phyloP scores from a whole-genome alignment of 23 tunicate genomes.

The Ciona savignyi region DNA sequence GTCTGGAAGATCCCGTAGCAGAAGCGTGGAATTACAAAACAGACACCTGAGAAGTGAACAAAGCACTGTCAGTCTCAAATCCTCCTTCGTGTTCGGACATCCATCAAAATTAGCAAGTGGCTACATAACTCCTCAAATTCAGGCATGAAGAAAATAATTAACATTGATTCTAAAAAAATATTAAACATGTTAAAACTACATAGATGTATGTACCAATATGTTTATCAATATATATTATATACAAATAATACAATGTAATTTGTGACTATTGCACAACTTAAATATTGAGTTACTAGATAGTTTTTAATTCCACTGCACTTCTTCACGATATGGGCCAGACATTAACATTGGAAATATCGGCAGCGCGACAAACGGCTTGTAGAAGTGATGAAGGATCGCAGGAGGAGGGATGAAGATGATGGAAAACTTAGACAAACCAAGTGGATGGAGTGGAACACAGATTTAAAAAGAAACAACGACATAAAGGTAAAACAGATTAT shows the following conservation, averaged over 20 bases:
- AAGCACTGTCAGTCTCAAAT: conserved; percentile 10
- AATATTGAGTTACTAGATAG: too few relatives aligned
- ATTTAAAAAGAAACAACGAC: conserved; percentile 29
- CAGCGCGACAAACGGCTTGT: conserved; percentile 73
- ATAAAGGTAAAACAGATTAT: conserved; percentile 20
- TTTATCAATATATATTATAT: too few relatives aligned
- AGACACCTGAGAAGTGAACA: neutral
- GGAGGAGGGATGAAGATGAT: conserved; percentile 40
- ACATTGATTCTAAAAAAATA: too few relatives aligned
- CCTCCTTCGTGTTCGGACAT: conserved; percentile 26
- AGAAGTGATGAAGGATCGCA: conserved; percentile 64
- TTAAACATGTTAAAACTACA: too few relatives aligned
- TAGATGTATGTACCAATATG: too few relatives aligned
- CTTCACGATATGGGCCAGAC: too few relatives aligned
- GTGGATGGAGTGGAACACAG: conserved; percentile 46
- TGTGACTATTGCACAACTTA: too few relatives aligned
- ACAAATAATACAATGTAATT: too few relatives aligned
- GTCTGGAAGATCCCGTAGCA: neutral
- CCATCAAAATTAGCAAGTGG: conserved; percentile 30
- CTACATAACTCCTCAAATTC: conserved; percentile 56
- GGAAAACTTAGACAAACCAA: conserved; percentile 36
- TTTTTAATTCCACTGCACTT: too few relatives aligned
- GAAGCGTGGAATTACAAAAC: neutral
- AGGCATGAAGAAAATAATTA: conserved; percentile 25
- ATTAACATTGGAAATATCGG: too few relatives aligned